Percentiles rank a stretch among this genome's conserved stretches.
These are phyloP conservation scores for Rallus crepitans DNA, from an alignment of 2,797 vertebrate genomes.

Conservation along the genomic window DNA sequence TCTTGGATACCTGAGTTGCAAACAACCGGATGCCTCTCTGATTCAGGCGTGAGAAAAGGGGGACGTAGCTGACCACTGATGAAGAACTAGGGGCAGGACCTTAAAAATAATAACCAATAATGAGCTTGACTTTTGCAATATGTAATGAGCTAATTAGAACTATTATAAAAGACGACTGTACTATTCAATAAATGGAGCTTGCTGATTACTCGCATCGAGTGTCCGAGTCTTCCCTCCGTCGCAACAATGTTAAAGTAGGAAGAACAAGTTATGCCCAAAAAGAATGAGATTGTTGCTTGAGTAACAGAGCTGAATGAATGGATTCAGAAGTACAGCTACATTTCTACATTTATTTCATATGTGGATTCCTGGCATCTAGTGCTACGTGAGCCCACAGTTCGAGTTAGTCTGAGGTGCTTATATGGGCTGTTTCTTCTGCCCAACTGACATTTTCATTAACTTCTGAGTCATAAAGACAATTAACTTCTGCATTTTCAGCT, in stretches of 20 bases:
- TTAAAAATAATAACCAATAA: too few relatives aligned
- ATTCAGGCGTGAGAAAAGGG: too few relatives aligned
- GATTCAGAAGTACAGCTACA: neutral
- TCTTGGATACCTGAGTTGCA: too few relatives aligned
- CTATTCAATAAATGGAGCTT: too few relatives aligned
- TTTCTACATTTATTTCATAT: neutral
- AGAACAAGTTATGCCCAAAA: neutral
- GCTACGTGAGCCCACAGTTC: neutral
- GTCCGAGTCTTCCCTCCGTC: too few relatives aligned
- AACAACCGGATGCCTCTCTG: too few relatives aligned
- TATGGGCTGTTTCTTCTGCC: neutral
- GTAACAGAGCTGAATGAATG: neutral
- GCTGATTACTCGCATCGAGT: too few relatives aligned
- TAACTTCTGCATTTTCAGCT: neutral
- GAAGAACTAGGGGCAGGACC: too few relatives aligned
- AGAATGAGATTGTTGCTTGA: neutral
- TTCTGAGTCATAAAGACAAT: neutral
- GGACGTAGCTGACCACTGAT: too few relatives aligned
- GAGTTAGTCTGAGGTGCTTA: neutral
- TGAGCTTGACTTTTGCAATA: too few relatives aligned
- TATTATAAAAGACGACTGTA: too few relatives aligned
- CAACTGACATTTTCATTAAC: neutral
- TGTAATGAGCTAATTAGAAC: too few relatives aligned
- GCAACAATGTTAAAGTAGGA: neutral
- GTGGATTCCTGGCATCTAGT: neutral